Evolutionary conservation across 2,797 vertebrate genomes (phyloP), one percentile per base, ranked within the genome.

Genomic region (Strix occidentalis): DNA sequence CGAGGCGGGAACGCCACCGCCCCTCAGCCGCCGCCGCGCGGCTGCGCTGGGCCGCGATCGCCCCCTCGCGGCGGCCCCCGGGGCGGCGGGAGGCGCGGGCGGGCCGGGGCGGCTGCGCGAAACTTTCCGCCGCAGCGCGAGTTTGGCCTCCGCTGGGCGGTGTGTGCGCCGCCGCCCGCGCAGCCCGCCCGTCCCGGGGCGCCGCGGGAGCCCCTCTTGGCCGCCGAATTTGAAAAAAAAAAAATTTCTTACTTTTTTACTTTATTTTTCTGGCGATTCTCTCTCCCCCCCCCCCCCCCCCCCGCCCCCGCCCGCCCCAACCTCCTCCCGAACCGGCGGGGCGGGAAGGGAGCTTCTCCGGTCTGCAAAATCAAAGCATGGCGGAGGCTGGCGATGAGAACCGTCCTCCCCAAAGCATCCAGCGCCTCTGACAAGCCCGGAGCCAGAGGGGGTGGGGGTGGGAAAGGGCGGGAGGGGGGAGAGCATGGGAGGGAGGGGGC

Each of bases 381-480:
- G 98, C 97, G 98, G 97, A 98, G 97, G 93, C 97, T 96, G 95
- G 98, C 98, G 97, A 98, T 98, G 98, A 96, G 95, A 97, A 96
- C 89, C 97, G 93, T 87, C 97, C 97, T 95, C 89, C 91, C 77
- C 97, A 95, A 94, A 94, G 95, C 93, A 50, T 92, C 72, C 90
- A 54, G 60, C 54, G 77, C 84, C 65, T 70, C 80, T 64, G 69
- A 68, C 87, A 82, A 86, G 91, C 81, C 61, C 92, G 60, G 41
- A 65, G 93, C 82, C 66, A 93, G 91, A 79, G 72, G 51, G n/a
- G 84, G 91, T 75, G 71, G 80, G 94, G 89, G 92, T 74, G 92
- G 92, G 58, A 86, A 66, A 68, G 79, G 94, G 71, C 64, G 79
- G 84, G 88, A 75, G 84, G 75, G 87, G 91, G 82, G 91, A 53